Evolutionary conservation across 1,140 invertebrate species (phyloP).

Genomic region (Philopotamus ludificatus): DNA sequence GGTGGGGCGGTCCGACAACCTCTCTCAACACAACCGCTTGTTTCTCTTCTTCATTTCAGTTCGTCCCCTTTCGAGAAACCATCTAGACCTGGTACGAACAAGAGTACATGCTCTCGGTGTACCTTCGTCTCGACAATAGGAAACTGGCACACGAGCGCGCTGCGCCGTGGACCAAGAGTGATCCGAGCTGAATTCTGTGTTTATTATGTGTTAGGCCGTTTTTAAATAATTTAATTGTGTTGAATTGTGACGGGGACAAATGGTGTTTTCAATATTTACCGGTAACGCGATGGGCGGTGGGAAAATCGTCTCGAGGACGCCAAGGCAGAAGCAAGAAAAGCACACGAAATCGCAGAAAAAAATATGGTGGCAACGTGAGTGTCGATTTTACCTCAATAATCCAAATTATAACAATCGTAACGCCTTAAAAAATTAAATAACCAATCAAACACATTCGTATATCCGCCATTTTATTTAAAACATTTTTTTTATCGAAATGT

Average conservation of each 20-base stretch:
- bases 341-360: conserved; percentile 29
- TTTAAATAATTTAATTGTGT: neutral
- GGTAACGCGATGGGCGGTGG: neutral
- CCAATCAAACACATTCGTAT: no score
- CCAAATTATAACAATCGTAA: no score
- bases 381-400: neutral
- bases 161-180: neutral
- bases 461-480: no score
- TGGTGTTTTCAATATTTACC: neutral
- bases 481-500: no score
- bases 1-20: conserved; percentile 39
- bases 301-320: neutral
- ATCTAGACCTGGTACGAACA: conserved; percentile 17
- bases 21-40: conserved; percentile 20
- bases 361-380: conserved; percentile 40
- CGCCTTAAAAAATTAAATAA: no score
- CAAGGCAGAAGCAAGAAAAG: conserved; percentile 27
- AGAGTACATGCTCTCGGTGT: neutral
- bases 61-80: conserved; percentile 18
- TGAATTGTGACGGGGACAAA: neutral
- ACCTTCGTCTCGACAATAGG: neutral
- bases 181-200: neutral
- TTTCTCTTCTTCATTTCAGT: conserved; percentile 27
- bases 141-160: neutral
- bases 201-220: neutral